These are phyloP conservation scores for Elegia similella DNA, from an alignment of 2,888 invertebrate species.

Conservation along the genomic window DNA sequence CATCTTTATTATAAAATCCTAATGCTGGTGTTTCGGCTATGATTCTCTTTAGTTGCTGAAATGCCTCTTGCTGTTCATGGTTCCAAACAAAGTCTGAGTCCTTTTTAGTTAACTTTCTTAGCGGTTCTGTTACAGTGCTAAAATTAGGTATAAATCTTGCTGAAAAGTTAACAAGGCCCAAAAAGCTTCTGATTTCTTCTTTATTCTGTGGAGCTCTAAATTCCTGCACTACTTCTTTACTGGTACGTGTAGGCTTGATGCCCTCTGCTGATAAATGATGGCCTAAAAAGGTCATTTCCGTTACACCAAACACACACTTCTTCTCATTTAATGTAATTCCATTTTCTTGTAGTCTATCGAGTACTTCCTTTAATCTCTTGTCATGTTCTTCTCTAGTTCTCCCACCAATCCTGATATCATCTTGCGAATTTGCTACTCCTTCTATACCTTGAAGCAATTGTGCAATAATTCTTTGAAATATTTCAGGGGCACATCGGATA, in stretches of 20 bases:
- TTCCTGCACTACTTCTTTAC: conserved; percentile 9
- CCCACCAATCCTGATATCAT: conserved; percentile 16
- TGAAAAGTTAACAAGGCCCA: conserved; percentile 20
- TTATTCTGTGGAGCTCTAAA: conserved; percentile 13
- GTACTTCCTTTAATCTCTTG: conserved; percentile 3
- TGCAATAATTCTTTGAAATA: conserved; percentile 20
- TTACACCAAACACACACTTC: conserved; percentile 13
- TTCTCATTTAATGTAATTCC: conserved; percentile 13
- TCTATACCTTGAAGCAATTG: conserved; percentile 17
- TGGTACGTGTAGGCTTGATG: conserved; percentile 5
- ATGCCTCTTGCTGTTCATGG: not conserved
- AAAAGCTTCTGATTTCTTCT: conserved; percentile 19
- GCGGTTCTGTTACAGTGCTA: conserved; percentile 17
- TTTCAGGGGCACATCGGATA: conserved; percentile 18
- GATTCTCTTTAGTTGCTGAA: too few relatives aligned
- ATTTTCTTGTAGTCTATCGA: conserved; percentile 5
- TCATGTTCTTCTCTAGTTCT: conserved; percentile 13
- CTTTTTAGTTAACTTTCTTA: conserved; percentile 4
- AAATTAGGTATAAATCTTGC: conserved; percentile 22
- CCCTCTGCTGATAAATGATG: conserved; percentile 14
- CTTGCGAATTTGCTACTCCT: conserved; percentile 16
- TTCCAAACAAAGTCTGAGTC: not conserved
- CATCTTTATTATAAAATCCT: too few relatives aligned
- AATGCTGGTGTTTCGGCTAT: too few relatives aligned
- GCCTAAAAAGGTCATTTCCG: conserved; percentile 10